A percentile compares a stretch with the other conserved stretches of the same genome.
Conservation (phyloP, 2,797 vertebrate genomes). For the Epinephelus awoara region DNA sequence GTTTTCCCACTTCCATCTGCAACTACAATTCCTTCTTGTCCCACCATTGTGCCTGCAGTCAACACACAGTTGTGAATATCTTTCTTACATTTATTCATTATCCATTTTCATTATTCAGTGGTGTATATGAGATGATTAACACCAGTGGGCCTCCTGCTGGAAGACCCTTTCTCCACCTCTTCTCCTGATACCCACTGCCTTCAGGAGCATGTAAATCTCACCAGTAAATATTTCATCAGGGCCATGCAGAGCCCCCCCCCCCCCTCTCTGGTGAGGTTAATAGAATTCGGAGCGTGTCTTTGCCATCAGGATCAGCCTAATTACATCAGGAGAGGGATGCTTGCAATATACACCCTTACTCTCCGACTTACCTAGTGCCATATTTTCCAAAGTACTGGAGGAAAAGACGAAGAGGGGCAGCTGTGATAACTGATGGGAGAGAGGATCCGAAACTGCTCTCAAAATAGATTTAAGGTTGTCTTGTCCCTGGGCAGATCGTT, state of each 20-base stretch:
- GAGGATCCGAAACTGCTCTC: constrained; percentile 31
- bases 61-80: neutral
- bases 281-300: constrained; percentile 65
- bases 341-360: constrained; percentile 1
- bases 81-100: constrained; percentile 33
- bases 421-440: constrained; percentile 44
- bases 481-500: constrained; percentile 35
- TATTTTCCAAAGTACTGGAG: constrained; percentile 42
- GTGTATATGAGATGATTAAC: constrained; percentile 48
- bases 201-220: constrained; percentile 70
- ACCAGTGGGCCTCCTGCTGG: constrained; percentile 24
- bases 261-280: constrained; percentile 63
- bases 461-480: constrained; percentile 52
- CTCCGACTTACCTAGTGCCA: constrained; percentile 24
- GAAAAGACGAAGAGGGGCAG: constrained; percentile 21
- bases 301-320: constrained; percentile 66
- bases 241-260: constrained; percentile 39
- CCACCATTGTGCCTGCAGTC: neutral
- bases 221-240: constrained; percentile 80
- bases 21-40: neutral
- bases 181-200: constrained; percentile 40
- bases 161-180: constrained; percentile 25
- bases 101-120: constrained; percentile 47
- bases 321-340: constrained; percentile 66
- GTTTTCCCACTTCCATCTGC: neutral